Evolutionary conservation across 2,797 vertebrate species (phyloP), one percentile per base, ranked within the genome.

Genomic region (Euthynnus affinis): DNA sequence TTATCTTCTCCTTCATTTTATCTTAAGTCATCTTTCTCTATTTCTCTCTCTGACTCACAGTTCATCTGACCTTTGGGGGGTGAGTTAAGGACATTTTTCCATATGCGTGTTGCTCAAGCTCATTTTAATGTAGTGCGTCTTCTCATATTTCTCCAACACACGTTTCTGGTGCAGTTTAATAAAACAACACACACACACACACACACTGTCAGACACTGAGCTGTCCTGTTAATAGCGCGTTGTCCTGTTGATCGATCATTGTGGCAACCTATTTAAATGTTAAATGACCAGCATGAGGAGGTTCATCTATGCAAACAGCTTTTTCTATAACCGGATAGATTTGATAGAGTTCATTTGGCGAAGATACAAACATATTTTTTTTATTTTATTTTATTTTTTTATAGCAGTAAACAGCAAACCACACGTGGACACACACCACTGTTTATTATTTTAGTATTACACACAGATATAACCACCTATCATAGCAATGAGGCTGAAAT

Each of bases 211-310:
- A 58, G 65, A 74, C 81, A 77, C 67, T 17, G 51, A 79, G 81
- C 77, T 74, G 77, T 81, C 71, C 78, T 74, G 85, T 80, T 90
- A 78, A 85, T 87, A 78, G 87, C 37, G 5, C 1, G 51, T 83
- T 64, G 65, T 80, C 77, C 46, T 44, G 76, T 86, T 87, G 86
- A 89, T 90, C 80, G 81, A 83, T 93, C 83, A 82, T 88, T 3
- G 56, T 74, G 80, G 83, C 78, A 83, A 81, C 57, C 86, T 78
- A 91, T 91, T 91, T 87, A 80, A 84, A 90, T 78, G 80, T 89
- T 88, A 80, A 91, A 90, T 51, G 78, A 91, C 74, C 83, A 53
- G 69, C 74, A 18, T 34, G 74, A 72, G 44, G 55, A 68, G 81
- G 76, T 82, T 85, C 82, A 78, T 85, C 85, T 86, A 57, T 74